Conservation (phyloP, 1,140 invertebrate species). For the Eueides isabella region DNA sequence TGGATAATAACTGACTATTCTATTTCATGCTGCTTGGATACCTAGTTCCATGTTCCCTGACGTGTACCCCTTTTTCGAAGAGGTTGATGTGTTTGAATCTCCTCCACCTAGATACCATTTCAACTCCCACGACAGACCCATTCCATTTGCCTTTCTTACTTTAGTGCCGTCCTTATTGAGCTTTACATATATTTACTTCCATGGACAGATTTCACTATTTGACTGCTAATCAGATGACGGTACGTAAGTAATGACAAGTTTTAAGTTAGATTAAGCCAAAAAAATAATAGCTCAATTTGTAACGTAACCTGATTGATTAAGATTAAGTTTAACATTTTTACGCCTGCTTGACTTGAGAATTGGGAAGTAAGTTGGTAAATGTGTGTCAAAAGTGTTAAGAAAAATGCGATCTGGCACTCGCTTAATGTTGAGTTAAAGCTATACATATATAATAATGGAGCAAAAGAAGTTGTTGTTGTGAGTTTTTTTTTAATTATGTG, state of each 20-base stretch:
- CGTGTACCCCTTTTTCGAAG: conserved; percentile 77
- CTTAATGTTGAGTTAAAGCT: too few relatives aligned
- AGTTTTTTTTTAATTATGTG: too few relatives aligned
- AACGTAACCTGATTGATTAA: too few relatives aligned
- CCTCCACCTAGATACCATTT: conserved; percentile 65
- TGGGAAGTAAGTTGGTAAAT: too few relatives aligned
- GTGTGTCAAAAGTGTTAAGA: too few relatives aligned
- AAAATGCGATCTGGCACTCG: too few relatives aligned
- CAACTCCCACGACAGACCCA: conserved; percentile 44
- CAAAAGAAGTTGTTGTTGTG: too few relatives aligned
- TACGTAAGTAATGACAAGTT: conserved; percentile 26
- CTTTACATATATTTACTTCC: conserved; percentile 36
- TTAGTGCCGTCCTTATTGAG: conserved; percentile 43
- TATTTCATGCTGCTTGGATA: conserved; percentile 64
- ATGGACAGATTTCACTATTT: conserved; percentile 22
- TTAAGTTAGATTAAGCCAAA: not conserved
- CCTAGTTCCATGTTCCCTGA: conserved; percentile 65
- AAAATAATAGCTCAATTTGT: too few relatives aligned
- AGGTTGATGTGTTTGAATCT: conserved; percentile 72
- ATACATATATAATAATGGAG: too few relatives aligned
- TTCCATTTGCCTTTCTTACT: conserved; percentile 16
- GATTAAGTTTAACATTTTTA: too few relatives aligned
- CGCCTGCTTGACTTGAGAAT: too few relatives aligned
- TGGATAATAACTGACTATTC: conserved; percentile 4
- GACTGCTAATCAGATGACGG: conserved; percentile 26